Percentiles rank a stretch among this genome's conserved stretches.
These are phyloP conservation scores for Dermatemys mawii DNA, from an alignment of 2,113 vertebrate species.

Conservation along the genomic window DNA sequence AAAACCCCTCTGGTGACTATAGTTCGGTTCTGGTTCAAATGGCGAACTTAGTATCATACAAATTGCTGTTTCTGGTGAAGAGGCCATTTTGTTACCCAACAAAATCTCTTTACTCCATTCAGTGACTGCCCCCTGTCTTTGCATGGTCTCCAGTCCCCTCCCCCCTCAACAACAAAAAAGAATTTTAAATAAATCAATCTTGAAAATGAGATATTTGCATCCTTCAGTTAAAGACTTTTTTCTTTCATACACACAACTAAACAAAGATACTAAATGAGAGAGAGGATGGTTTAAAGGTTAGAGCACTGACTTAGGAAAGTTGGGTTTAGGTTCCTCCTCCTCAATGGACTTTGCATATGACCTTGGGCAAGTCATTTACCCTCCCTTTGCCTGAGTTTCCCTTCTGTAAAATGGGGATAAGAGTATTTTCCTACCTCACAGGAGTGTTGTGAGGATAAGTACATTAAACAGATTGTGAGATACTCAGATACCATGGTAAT, in stretches of 20 bases:
- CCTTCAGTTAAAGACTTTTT: not conserved
- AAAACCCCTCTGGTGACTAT: not conserved
- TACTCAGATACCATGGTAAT: not conserved
- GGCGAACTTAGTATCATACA: not conserved
- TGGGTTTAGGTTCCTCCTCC: not conserved
- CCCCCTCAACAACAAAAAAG: not conserved
- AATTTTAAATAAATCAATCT: slow-evolving; percentile 14
- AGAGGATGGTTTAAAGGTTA: not conserved
- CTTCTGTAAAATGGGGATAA: not conserved
- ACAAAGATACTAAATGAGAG: not conserved
- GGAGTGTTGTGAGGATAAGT: not conserved
- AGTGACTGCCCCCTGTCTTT: not conserved
- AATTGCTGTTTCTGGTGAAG: not conserved
- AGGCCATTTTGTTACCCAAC: not conserved
- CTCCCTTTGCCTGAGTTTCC: not conserved
- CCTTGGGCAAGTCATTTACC: not conserved
- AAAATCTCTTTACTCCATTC: not conserved
- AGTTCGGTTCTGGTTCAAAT: not conserved
- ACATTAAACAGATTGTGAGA: not conserved
- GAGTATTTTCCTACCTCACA: not conserved
- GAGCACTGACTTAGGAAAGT: not conserved
- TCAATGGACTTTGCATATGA: not conserved
- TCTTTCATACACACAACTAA: not conserved
- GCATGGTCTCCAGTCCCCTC: not conserved
- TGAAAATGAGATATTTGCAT: slow-evolving; percentile 15